Evolutionary conservation across 2,113 vertebrate genomes (phyloP).

Genomic region (Xiphias gladius): DNA sequence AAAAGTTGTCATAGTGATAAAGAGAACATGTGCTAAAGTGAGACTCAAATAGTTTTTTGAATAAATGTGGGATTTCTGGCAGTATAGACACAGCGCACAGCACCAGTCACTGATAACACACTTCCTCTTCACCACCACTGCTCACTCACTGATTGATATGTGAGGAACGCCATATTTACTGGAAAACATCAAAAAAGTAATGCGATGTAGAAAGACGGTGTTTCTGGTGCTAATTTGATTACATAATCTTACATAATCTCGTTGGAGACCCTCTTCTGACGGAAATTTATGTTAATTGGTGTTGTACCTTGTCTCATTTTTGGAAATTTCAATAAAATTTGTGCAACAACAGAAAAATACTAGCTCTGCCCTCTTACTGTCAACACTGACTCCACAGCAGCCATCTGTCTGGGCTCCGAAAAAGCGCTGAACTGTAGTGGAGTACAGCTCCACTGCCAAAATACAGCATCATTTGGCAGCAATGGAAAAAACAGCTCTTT

Average conservation of each 20-base stretch:
- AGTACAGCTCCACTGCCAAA: conserved; percentile 18
- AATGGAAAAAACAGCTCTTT: conserved; percentile 23
- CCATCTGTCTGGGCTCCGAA: conserved; percentile 18
- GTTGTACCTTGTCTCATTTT: background rate
- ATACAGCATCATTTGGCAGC: conserved; percentile 28
- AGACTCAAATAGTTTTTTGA: conserved; percentile 28
- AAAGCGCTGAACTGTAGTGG: background rate
- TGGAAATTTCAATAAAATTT: background rate
- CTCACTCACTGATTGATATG: conserved; percentile 4
- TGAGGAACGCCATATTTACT: conserved; percentile 16
- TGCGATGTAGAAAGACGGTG: background rate
- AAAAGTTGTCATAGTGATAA: conserved; percentile 44
- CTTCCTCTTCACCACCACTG: background rate
- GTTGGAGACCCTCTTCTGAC: background rate
- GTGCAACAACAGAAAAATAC: background rate
- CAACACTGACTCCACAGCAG: background rate
- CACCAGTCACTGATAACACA: conserved; percentile 10
- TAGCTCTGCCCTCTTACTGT: background rate
- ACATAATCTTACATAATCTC: conserved; percentile 7
- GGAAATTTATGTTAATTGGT: background rate
- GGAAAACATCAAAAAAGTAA: conserved; percentile 6
- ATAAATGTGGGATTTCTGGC: conserved; percentile 38
- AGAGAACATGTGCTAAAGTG: conserved; percentile 13
- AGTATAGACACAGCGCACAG: background rate
- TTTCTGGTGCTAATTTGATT: background rate